Percentiles rank a stretch among this genome's conserved stretches.
Evolutionary conservation across 2,113 vertebrate genomes (phyloP).

Genomic region (Emydura subglobosa): DNA sequence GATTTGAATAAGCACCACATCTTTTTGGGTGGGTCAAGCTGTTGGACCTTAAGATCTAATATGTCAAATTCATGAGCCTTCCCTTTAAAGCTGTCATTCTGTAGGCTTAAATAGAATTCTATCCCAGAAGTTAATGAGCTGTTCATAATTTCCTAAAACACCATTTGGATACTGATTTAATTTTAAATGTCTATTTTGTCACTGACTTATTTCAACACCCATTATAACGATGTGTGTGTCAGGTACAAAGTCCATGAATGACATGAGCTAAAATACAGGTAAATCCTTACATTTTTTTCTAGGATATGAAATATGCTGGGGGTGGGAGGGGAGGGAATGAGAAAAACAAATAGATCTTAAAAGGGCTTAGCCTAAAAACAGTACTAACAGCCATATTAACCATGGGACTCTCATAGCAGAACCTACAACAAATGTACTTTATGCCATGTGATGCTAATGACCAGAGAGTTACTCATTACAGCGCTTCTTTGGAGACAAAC

Average conservation of each 20-base stretch:
- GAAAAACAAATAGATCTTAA: not conserved
- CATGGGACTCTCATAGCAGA: not conserved
- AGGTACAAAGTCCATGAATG: not conserved
- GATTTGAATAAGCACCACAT: not conserved
- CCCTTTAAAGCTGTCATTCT: not conserved
- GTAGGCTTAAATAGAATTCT: not conserved
- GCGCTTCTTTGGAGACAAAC: not conserved
- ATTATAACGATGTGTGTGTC: not conserved
- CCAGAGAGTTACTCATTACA: not conserved
- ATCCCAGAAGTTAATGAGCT: not conserved
- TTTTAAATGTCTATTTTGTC: not conserved
- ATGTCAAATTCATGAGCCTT: not conserved
- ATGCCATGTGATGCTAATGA: rapidly evolving
- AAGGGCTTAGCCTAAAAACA: not conserved
- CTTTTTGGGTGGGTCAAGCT: not conserved
- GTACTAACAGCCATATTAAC: not conserved
- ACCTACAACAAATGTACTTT: not conserved
- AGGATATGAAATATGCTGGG: not conserved
- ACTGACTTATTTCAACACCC: not conserved
- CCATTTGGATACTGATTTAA: not conserved
- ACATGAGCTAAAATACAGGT: not conserved
- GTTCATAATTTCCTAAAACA: not conserved
- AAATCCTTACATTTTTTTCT: not conserved
- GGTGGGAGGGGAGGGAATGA: too few relatives aligned
- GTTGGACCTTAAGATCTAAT: not conserved